Evolutionary conservation across 2,797 vertebrate genomes (phyloP), one percentile per base, ranked within the genome.

Genomic region (Pitangus sulphuratus): DNA sequence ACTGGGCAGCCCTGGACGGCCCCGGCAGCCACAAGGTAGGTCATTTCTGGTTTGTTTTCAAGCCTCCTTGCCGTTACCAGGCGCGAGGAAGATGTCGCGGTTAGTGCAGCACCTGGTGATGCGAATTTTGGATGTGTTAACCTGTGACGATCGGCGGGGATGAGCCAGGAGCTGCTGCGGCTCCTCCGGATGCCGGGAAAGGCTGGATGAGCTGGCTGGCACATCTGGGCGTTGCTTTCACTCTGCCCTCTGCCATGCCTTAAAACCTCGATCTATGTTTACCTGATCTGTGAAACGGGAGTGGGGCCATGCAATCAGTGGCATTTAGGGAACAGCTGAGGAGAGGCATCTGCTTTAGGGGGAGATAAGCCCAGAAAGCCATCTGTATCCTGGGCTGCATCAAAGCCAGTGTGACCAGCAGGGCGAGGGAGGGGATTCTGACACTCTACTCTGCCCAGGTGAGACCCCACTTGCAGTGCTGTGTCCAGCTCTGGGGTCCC

Each of bases 291-390:
- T 12, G 24, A 2, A 30, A 76, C 16, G 12, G 30, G 15, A 74
- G 45, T 0, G 4, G 18, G 18, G 17, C 20, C 6, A 0, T 4
- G 0, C 7, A 2, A 4, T 8, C 13, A 0, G 50, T 5, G 60
- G 30, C 11, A 0, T 22, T 20, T 14, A 16, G 82, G 58, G 50
- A 48, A 2, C 12, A 10, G 26, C 19, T 1, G 7, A 25, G 1
- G 6, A 26, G 47, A 25, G 25, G 5, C 3, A 16, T 39, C 35
- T 40, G 12, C 31, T 58, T 60, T 21, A 80, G 66, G 30, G 56
- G 65, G 15, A 26, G 31, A 22, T 33, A 13, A 70, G 7, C 57
- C 15, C 44, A 31, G 58, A 64, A 31, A 65, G 10, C 25, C 44
- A 3, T 13, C 4, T 22, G 6, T 40, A 35, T 40, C 12, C 51